These are phyloP conservation scores for Ophraella communa DNA, from an alignment of 2,888 invertebrate genomes.

Conservation along the genomic window DNA sequence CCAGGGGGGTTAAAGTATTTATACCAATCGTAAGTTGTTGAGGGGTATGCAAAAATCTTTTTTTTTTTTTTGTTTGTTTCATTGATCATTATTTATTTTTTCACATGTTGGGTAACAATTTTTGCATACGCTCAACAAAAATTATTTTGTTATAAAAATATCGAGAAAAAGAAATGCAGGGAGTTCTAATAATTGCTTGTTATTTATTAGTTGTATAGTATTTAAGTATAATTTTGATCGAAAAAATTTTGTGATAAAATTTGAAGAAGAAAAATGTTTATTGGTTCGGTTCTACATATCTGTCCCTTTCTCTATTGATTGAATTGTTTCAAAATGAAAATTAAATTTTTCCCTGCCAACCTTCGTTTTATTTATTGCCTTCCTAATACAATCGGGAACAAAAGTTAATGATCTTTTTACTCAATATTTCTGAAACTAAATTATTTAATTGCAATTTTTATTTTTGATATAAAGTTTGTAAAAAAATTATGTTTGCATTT, in stretches of 20 bases:
- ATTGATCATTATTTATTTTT: slow-evolving; percentile 42
- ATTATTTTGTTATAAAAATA: slow-evolving; percentile 54
- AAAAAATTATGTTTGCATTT: too few species aligned
- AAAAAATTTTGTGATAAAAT: neutral
- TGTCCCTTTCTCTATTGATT: neutral
- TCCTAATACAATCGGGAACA: too few species aligned
- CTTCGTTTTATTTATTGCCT: neutral
- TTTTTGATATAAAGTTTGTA: too few species aligned
- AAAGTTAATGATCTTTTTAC: too few species aligned
- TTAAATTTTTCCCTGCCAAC: neutral
- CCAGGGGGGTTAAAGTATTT: slow-evolving; percentile 42
- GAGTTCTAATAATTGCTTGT: slow-evolving; percentile 28
- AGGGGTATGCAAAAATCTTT: slow-evolving; percentile 44
- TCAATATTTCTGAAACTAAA: too few species aligned
- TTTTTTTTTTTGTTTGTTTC: slow-evolving; percentile 28
- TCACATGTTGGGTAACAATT: slow-evolving; percentile 51
- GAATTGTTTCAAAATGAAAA: neutral
- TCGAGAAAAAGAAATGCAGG: slow-evolving; percentile 43
- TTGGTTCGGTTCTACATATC: neutral
- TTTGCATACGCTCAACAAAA: slow-evolving; percentile 47
- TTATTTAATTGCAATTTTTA: too few species aligned
- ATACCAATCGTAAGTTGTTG: slow-evolving; percentile 44
- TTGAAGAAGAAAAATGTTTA: neutral
- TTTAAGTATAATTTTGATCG: slow-evolving; percentile 12
- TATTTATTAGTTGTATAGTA: slow-evolving; percentile 14